Conservation (phyloP, 2,888 invertebrate genomes). For the Pandemis heparana region DNA sequence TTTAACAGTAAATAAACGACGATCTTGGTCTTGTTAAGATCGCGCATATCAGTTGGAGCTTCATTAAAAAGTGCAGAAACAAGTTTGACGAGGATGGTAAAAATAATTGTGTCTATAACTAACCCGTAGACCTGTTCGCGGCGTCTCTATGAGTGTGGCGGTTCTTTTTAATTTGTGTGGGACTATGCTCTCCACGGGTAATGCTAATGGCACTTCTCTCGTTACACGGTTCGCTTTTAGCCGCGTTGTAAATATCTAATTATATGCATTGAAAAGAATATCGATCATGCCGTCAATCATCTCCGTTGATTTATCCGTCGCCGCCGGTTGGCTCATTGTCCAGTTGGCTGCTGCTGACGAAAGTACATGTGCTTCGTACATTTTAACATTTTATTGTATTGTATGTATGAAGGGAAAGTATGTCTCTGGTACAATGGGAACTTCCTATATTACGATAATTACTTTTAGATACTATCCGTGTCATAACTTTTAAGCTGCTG, state of each 20-base stretch:
- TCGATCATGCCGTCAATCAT: conserved; percentile 45
- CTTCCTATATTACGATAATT: conserved; percentile 51
- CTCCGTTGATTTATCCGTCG: conserved; percentile 44
- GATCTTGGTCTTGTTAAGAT: conserved; percentile 23
- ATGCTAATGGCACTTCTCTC: conserved; percentile 16
- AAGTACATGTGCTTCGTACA: conserved; percentile 46
- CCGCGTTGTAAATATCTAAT: conserved; percentile 30
- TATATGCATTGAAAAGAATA: conserved; percentile 41
- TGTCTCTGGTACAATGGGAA: conserved; percentile 55
- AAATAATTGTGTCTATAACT: conserved; percentile 26
- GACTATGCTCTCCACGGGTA: background rate
- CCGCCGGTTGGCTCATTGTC: conserved; percentile 22
- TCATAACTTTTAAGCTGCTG: no score
- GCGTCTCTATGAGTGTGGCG: background rate
- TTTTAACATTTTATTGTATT: conserved; percentile 54
- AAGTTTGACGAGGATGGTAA: conserved; percentile 32
- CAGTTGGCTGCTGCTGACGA: background rate
- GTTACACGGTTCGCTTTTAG: conserved; percentile 32
- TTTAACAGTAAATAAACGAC: conserved; percentile 25
- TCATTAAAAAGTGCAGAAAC: conserved; percentile 33
- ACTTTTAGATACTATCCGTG: conserved; percentile 46
- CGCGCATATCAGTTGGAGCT: conserved; percentile 7
- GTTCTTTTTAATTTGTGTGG: conserved; percentile 1
- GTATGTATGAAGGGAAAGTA: conserved; percentile 64
- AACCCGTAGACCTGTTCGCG: conserved; percentile 8